phyloP scores from a whole-genome alignment of 2,888 invertebrate genomes.

The Drosophila siamana region DNA sequence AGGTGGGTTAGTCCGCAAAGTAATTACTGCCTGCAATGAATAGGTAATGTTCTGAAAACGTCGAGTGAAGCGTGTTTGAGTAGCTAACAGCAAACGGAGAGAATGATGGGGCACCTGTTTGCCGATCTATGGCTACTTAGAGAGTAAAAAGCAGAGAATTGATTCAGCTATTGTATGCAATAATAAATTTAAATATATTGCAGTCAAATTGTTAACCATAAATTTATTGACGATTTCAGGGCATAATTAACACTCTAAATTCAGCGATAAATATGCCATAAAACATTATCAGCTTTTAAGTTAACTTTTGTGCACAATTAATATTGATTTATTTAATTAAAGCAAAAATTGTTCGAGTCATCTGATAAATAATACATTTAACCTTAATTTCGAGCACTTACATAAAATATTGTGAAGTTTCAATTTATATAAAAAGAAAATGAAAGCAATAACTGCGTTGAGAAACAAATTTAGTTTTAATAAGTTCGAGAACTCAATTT shows the following conservation, averaged over 20 bases:
- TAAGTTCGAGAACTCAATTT: neutral
- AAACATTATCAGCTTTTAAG: too few species aligned
- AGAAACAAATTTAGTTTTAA: neutral
- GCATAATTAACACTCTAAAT: too few species aligned
- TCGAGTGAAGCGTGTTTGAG: neutral
- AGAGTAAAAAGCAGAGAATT: neutral
- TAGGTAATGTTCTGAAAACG: constrained; percentile 7
- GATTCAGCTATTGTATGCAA: neutral
- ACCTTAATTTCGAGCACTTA: too few species aligned
- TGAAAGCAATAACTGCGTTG: neutral
- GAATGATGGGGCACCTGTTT: neutral
- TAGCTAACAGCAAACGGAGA: neutral
- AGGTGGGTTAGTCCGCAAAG: constrained; percentile 3
- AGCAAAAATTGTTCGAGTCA: too few species aligned
- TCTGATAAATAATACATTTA: too few species aligned
- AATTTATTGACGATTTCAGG: too few species aligned
- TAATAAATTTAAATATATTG: neutral
- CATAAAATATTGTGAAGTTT: too few species aligned
- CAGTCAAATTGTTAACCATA: neutral
- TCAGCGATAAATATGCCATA: too few species aligned
- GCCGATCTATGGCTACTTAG: neutral
- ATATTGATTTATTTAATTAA: neutral
- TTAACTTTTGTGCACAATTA: too few species aligned
- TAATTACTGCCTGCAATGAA: constrained; percentile 25
- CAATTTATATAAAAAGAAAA: too few species aligned